Conservation (phyloP, 37 sponge, comb jelly and placozoan species). For the Aphrocallistes beatrix region DNA sequence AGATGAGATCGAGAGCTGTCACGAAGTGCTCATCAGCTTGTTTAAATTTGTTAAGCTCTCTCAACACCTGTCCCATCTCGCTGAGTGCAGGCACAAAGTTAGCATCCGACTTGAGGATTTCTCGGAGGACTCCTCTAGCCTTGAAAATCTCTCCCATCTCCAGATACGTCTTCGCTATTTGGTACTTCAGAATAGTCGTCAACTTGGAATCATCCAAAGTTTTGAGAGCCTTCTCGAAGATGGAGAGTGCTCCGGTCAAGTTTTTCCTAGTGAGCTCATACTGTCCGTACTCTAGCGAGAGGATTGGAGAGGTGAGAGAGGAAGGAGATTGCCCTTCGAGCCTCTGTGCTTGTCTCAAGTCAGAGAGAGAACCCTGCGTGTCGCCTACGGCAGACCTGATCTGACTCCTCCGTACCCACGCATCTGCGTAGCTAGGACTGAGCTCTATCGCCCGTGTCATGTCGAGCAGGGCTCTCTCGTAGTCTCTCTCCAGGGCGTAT, state of each 20-base stretch:
- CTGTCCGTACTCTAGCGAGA: conserved; percentile 1
- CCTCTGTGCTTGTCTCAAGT: not conserved
- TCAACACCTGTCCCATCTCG: conserved; percentile 15
- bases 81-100: not conserved
- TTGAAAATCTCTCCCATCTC: not conserved
- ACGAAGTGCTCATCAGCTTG: not conserved
- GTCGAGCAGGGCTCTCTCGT: not conserved
- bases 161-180: not conserved
- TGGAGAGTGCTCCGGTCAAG: not conserved
- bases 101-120: not conserved
- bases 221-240: not conserved
- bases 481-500: not conserved
- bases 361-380: not conserved
- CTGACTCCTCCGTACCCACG: not conserved
- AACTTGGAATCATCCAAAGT: not conserved
- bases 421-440: not conserved
- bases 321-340: not conserved
- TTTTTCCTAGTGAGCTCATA: not conserved
- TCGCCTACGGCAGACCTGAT: not conserved
- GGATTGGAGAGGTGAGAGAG: not conserved
- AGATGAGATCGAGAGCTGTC: not conserved
- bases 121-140: not conserved
- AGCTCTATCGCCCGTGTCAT: not conserved
- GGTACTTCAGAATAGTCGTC: not conserved
- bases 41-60: not conserved